phyloP scores from a whole-genome alignment of 2,797 vertebrate species.

The Notolabrus celidotus region DNA sequence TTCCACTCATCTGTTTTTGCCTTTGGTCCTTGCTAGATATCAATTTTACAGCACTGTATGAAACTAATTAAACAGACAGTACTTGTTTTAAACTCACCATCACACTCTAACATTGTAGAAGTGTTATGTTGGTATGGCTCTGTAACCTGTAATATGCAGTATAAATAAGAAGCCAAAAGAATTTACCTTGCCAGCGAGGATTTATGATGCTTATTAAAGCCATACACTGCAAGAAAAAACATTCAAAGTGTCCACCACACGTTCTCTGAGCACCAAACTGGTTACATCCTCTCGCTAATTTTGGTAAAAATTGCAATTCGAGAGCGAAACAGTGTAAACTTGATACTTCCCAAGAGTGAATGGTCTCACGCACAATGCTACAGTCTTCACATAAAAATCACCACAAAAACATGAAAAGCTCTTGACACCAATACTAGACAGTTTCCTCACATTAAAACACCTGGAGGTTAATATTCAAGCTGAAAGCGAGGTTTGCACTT shows the following conservation, averaged over 20 bases:
- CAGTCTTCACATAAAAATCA: neutral
- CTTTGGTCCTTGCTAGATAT: too few species aligned
- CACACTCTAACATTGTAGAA: too few species aligned
- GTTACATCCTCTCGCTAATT: neutral
- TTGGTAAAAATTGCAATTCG: constrained; percentile 5
- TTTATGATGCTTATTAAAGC: neutral
- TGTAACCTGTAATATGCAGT: neutral
- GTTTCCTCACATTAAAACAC: constrained; percentile 2
- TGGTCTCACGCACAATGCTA: neutral
- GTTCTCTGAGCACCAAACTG: constrained; percentile 5
- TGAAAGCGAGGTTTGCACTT: constrained; percentile 10
- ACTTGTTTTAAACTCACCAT: too few species aligned
- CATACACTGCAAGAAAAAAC: neutral
- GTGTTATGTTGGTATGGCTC: neutral
- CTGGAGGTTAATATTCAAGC: constrained; percentile 21
- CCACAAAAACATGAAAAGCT: neutral
- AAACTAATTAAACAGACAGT: too few species aligned
- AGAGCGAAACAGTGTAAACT: neutral
- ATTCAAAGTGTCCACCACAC: neutral
- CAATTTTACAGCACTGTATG: too few species aligned
- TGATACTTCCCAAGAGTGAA: neutral
- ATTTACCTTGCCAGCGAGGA: neutral
- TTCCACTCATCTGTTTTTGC: too few species aligned
- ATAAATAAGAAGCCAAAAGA: neutral
- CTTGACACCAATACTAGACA: constrained; percentile 1